Evolutionary conservation across 1,140 invertebrate genomes (phyloP), one percentile per base, ranked within the genome.

Genomic region (Lepeophtheirus salmonis): DNA sequence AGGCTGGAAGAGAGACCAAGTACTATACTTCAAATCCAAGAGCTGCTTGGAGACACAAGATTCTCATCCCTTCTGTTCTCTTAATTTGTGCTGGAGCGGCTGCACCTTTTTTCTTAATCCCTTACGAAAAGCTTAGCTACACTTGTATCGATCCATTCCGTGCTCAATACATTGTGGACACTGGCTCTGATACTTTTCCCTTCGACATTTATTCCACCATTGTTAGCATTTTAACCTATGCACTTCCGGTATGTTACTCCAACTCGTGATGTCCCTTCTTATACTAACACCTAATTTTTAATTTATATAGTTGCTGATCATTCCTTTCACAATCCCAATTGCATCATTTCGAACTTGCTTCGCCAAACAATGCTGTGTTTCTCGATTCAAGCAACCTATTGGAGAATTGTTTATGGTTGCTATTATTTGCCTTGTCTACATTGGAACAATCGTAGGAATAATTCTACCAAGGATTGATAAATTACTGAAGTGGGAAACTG

Each of bases 341-440:
- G 55, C 55, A 3, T 26, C 55, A 14, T 2, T 57, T 2, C 21
- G 55, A 16, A 57, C 55, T 41, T 57, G 55, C 26, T 23, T 57
- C 25, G 55, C 23, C 26, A 24, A 30, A 21, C 55, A 57, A 57
- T 57, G 55, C 55, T 57, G 55, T 24, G 55, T 57, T 3, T 16
- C 55, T 2, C 23, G 55, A 23, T 57, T 57, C 26, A 57, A 57
- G 26, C 55, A 57, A n/a, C 55, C 55, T 23, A 57, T 57, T 41
- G 55, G 55, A 14, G 55, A 57, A 18, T 21, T 57, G 16, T 23
- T 57, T 23, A 57, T 57, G 55, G 26, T 57, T 16, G 25, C 55
- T 2, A 18, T 25, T 2, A 41, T 57, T 17, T 26, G 22, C 17
- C 17, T 57, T 14, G 25, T 57, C 24, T 57, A 57, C 26, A 21